Conservation (phyloP, 2,888 invertebrate species). For the Griposia aprilina region DNA sequence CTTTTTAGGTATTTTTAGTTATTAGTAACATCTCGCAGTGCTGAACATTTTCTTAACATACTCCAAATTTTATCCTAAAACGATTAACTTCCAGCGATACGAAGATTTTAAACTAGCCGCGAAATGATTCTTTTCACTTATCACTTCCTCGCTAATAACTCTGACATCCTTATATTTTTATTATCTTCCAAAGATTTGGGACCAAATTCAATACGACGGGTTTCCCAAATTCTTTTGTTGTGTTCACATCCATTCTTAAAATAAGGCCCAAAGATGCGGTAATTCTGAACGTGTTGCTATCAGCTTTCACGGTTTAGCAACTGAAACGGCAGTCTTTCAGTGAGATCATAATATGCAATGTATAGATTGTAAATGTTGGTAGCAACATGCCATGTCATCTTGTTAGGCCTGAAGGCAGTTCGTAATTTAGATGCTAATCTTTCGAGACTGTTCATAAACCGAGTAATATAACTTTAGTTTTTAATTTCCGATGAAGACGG, state of each 20-base stretch:
- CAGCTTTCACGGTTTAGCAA: conserved; percentile 40
- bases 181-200: conserved; percentile 45
- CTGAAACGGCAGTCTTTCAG: conserved; percentile 39
- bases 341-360: conserved; percentile 44
- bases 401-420: conserved; percentile 62
- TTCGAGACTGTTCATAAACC: conserved; percentile 65
- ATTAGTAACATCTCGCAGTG: conserved; percentile 76
- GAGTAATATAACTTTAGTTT: conserved; percentile 33
- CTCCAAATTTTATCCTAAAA: conserved; percentile 56
- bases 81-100: conserved; percentile 54
- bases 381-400: conserved; percentile 50
- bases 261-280: conserved; percentile 48
- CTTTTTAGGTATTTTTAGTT: conserved; percentile 70
- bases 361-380: conserved; percentile 48
- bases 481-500: background rate
- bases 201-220: conserved; percentile 50
- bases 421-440: conserved; percentile 54
- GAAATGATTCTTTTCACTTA: conserved; percentile 30
- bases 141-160: conserved; percentile 35
- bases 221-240: conserved; percentile 39
- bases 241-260: conserved; percentile 51
- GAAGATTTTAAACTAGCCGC: conserved; percentile 46
- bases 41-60: conserved; percentile 61
- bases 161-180: conserved; percentile 46
- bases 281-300: conserved; percentile 51